These are phyloP conservation scores for Bombus pyrosoma DNA, from an alignment of 1,140 invertebrate species.

Conservation along the genomic window DNA sequence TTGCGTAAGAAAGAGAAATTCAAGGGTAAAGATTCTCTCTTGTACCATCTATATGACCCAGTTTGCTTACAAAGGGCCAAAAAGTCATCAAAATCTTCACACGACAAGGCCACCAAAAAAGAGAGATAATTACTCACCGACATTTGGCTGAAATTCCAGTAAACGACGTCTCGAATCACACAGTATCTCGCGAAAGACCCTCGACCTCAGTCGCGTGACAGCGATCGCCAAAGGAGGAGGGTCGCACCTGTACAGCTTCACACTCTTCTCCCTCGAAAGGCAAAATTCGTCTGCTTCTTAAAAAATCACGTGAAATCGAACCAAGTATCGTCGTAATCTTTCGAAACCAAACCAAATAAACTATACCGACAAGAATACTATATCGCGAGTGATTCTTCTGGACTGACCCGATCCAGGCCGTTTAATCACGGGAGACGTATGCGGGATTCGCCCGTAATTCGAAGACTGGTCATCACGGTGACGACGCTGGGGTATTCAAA, in stretches of 20 bases:
- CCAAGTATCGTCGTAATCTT: not conserved
- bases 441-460: constrained; percentile 77
- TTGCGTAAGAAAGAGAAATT: no score
- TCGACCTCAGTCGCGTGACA: constrained; percentile 30
- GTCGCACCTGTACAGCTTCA: not conserved
- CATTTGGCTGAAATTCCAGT: constrained; percentile 40
- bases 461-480: constrained; percentile 78
- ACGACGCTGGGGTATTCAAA: constrained; percentile 77
- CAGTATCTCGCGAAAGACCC: not conserved
- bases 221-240: constrained; percentile 31
- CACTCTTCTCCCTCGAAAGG: not conserved
- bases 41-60: no score
- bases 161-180: not conserved
- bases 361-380: no score
- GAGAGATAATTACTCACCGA: constrained; percentile 47
- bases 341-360: not conserved
- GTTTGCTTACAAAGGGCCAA: no score
- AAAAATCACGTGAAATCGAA: not conserved
- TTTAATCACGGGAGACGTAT: constrained; percentile 68
- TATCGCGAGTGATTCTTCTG: not conserved
- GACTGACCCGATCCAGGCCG: constrained; percentile 13
- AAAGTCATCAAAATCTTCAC: no score
- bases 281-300: no score
- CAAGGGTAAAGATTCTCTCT: no score
- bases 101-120: no score